These are phyloP conservation scores for Triplophysa yarkandensis DNA, from an alignment of 2,797 vertebrate species.

Conservation along the genomic window DNA sequence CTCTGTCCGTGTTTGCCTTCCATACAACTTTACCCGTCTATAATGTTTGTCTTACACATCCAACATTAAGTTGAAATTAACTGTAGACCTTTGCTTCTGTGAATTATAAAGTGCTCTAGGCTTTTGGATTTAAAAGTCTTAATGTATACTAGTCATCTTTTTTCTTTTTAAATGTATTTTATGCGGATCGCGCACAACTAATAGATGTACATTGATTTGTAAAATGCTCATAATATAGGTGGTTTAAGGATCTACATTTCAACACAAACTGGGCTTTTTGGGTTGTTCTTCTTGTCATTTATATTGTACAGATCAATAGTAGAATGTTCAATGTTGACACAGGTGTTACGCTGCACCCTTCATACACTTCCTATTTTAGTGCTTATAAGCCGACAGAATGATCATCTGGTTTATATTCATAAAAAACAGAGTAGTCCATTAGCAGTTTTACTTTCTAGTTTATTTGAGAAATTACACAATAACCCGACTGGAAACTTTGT, in stretches of 20 bases:
- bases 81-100: background rate
- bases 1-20: background rate
- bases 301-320: slow-evolving; percentile 23
- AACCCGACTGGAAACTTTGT: background rate
- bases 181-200: background rate
- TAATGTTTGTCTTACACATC: slow-evolving; percentile 16
- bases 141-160: background rate
- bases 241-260: background rate
- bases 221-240: background rate
- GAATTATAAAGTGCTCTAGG: background rate
- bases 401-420: background rate
- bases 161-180: background rate
- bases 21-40: background rate
- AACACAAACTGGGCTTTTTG: slow-evolving; percentile 7
- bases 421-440: background rate
- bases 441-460: background rate
- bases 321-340: slow-evolving; percentile 51
- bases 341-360: slow-evolving; percentile 36
- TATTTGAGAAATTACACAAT: background rate
- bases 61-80: background rate
- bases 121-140: background rate
- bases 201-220: background rate
- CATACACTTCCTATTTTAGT: slow-evolving; percentile 4
- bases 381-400: background rate
- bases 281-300: background rate